Conservation (phyloP, 2,113 vertebrate genomes). For the Podarcis cretensis region DNA sequence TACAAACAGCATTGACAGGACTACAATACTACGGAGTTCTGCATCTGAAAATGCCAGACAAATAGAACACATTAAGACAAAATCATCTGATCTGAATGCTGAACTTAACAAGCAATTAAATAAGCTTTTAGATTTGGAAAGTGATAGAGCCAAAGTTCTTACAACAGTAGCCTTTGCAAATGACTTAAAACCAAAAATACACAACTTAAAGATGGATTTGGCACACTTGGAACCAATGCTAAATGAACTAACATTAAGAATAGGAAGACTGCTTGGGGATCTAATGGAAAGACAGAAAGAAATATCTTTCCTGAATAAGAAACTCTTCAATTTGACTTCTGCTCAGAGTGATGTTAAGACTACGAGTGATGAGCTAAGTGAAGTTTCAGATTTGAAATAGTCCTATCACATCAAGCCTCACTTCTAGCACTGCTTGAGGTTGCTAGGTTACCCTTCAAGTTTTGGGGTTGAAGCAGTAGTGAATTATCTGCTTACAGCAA, state of each 20-base stretch:
- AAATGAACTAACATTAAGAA: slow-evolving; percentile 86
- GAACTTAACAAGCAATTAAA: slow-evolving; percentile 75
- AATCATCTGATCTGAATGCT: slow-evolving; percentile 76
- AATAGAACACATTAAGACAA: slow-evolving; percentile 75
- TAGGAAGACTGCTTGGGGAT: slow-evolving; percentile 87
- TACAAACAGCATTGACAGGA: slow-evolving; percentile 86
- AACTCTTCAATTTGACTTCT: slow-evolving; percentile 80
- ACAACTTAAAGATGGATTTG: slow-evolving; percentile 86
- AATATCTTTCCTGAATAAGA: slow-evolving; percentile 81
- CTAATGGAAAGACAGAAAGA: slow-evolving; percentile 80
- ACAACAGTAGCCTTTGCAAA: slow-evolving; percentile 86
- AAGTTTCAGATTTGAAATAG: slow-evolving; percentile 73
- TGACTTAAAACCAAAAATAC: slow-evolving; percentile 91
- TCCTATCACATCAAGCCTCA: neutral
- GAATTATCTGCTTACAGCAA: neutral
- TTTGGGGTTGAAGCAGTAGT: neutral
- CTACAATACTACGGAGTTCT: slow-evolving; percentile 77
- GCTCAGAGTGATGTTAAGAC: slow-evolving; percentile 74
- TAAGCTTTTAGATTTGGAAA: slow-evolving; percentile 84
- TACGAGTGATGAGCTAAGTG: slow-evolving; percentile 73
- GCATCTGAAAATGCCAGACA: slow-evolving; percentile 81
- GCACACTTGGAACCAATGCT: slow-evolving; percentile 82
- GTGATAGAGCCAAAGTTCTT: slow-evolving; percentile 85
- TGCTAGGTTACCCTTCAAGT: neutral
- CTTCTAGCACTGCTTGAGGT: neutral